Evolutionary conservation across 2,797 vertebrate genomes (phyloP), one percentile per base, ranked within the genome.

Genomic region (Helostoma temminkii): DNA sequence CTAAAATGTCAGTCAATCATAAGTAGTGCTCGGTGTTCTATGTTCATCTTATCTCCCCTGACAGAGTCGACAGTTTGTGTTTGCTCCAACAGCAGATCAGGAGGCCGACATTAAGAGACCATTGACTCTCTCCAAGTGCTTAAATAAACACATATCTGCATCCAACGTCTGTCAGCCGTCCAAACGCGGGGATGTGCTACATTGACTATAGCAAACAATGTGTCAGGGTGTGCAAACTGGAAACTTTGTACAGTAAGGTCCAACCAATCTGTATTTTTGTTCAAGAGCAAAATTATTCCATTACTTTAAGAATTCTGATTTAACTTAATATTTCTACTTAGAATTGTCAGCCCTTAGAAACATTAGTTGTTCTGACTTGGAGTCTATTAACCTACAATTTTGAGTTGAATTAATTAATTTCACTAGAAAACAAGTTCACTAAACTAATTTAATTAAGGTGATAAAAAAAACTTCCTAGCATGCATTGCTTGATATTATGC

Each of bases 71-170:
- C 84, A 78, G 78, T 77, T 79, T 67, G 66, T 81, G 86, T 80
- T 90, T 88, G 82, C 88, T 91, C 88, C 90, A 80, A 88, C 80
- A 78, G 82, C 77, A 69, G 85, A 91, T 90, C 88, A 84, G 89
- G 65, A 83, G 82, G 74, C 50, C 71, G 14, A 80, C 88, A 85
- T 87, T 82, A 90, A 89, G 83, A 91, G 68, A 81, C 76, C 67
- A 76, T 81, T 56, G 85, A 87, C 88, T 89, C 74, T 74, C 63
- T 72, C 48, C 64, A 18, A 86, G 78, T 39, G 85, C 86, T 77
- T 86, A 68, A 86, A 73, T 67, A 87, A 88, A 91, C 86, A 87
- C 77, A 37, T 46, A 86, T 88, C 83, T 86, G 83, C 77, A 85
- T 80, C 75, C 70, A 14, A n/a, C 46, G 76, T 56, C 81, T 73